A percentile compares a stretch with the other conserved stretches of the same genome.
Conservation (phyloP, 2,113 vertebrate genomes). For the Ranitomeya variabilis region DNA sequence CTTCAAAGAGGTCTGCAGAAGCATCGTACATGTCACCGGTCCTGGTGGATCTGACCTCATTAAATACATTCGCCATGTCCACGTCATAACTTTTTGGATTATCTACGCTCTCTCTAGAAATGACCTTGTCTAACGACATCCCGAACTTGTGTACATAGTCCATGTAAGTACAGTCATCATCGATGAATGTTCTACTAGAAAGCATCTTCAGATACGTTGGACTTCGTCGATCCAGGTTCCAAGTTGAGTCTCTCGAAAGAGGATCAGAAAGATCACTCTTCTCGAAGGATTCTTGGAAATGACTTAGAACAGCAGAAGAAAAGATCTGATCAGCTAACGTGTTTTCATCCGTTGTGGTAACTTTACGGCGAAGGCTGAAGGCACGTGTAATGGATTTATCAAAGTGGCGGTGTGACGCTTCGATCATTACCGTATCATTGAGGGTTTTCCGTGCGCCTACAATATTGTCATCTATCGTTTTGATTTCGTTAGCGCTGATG, state of each 20-base stretch:
- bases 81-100: not conserved
- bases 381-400: not conserved
- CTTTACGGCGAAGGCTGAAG: not conserved
- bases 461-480: not conserved
- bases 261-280: not conserved
- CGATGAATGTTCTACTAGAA: not conserved
- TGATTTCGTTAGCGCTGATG: constrained; percentile 8
- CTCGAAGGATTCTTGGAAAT: not conserved
- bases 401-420: not conserved
- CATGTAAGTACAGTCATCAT: not conserved
- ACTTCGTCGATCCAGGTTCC: not conserved
- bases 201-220: not conserved
- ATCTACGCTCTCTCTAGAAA: not conserved
- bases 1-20: constrained; percentile 81
- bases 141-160: not conserved
- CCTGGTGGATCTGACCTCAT: not conserved
- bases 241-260: not conserved
- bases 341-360: not conserved
- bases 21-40: constrained; percentile 65
- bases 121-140: too few relatives aligned
- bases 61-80: not conserved
- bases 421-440: not conserved
- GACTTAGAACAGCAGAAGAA: not conserved
- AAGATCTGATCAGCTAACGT: not conserved
- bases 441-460: not conserved